These are phyloP conservation scores for Pelochelys cantorii DNA, from an alignment of 2,797 vertebrate species.

Conservation along the genomic window DNA sequence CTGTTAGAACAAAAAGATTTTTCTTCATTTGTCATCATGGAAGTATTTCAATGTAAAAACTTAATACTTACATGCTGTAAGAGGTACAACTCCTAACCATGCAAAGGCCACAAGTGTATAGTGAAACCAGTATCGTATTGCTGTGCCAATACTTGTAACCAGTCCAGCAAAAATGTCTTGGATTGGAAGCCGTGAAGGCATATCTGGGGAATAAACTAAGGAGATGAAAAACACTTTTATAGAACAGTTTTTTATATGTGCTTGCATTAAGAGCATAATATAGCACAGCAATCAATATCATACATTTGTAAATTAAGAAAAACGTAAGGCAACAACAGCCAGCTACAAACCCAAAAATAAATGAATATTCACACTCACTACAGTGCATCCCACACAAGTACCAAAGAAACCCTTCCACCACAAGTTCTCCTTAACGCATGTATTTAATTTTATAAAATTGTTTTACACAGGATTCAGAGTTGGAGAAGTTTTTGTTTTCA, in stretches of 20 bases:
- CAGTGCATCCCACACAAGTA: not conserved
- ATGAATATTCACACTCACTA: not conserved
- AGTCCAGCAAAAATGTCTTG: conserved; percentile 99
- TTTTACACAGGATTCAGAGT: not conserved
- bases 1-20: not conserved
- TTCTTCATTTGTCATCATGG: not conserved
- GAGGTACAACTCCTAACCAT: conserved; percentile 98
- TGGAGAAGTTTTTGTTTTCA: not conserved
- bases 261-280: not conserved
- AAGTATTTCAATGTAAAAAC: not conserved
- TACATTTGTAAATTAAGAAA: conserved; percentile 29
- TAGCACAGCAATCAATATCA: not conserved
- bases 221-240: conserved; percentile 37
- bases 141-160: conserved; percentile 98
- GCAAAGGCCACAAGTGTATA: conserved; percentile 99
- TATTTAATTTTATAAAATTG: not conserved
- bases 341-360: not conserved
- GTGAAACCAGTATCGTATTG: conserved; percentile 99
- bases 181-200: conserved; percentile 98
- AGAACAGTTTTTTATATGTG: not conserved
- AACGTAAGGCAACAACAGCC: not conserved
- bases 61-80: conserved; percentile 95
- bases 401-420: not conserved
- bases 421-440: not conserved
- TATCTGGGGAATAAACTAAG: conserved; percentile 98